Percentiles rank a stretch among this genome's conserved stretches.
Evolutionary conservation across 2,888 invertebrate genomes (phyloP).

Genomic region (Xestia ashworthii): DNA sequence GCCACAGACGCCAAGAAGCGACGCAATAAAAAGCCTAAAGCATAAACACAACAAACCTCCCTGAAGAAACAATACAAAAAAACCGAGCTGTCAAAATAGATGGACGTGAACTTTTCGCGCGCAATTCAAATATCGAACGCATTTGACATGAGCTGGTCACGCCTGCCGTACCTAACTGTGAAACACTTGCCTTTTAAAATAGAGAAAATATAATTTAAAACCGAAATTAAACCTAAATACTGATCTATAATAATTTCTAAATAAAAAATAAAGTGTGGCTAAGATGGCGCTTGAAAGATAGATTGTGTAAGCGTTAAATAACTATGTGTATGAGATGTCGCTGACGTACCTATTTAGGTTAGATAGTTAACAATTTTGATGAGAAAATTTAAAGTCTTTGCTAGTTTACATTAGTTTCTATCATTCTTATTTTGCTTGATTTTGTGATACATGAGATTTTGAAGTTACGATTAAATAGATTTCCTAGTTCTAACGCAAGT

Average conservation of each 20-base stretch:
- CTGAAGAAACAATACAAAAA: slow-evolving; percentile 46
- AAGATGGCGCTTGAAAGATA: slow-evolving; percentile 63
- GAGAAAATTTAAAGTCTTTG: slow-evolving; percentile 60
- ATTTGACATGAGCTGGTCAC: slow-evolving; percentile 57
- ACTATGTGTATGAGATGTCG: slow-evolving; percentile 68
- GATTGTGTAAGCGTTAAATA: slow-evolving; percentile 64
- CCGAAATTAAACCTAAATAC: slow-evolving; percentile 57
- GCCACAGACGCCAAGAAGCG: slow-evolving; percentile 79
- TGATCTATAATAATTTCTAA: slow-evolving; percentile 64
- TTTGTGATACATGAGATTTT: slow-evolving; percentile 68
- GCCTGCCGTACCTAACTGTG: slow-evolving; percentile 67
- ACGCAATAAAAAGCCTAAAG: slow-evolving; percentile 85
- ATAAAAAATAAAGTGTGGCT: slow-evolving; percentile 63
- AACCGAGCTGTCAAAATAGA: slow-evolving; percentile 64
- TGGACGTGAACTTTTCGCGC: slow-evolving; percentile 59
- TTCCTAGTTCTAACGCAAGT: slow-evolving; percentile 50
- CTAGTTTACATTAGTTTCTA: slow-evolving; percentile 63
- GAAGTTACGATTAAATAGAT: slow-evolving; percentile 53
- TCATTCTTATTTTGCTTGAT: slow-evolving; percentile 62
- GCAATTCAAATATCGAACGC: slow-evolving; percentile 64
- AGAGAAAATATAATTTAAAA: slow-evolving; percentile 63
- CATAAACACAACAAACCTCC: slow-evolving; percentile 67
- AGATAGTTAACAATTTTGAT: slow-evolving; percentile 65
- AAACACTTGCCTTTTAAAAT: slow-evolving; percentile 69
- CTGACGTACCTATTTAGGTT: slow-evolving; percentile 73